A percentile compares a stretch with the other conserved stretches of the same genome.
Conservation (phyloP, 2,888 invertebrate genomes). For the Hermodice carunculata region DNA sequence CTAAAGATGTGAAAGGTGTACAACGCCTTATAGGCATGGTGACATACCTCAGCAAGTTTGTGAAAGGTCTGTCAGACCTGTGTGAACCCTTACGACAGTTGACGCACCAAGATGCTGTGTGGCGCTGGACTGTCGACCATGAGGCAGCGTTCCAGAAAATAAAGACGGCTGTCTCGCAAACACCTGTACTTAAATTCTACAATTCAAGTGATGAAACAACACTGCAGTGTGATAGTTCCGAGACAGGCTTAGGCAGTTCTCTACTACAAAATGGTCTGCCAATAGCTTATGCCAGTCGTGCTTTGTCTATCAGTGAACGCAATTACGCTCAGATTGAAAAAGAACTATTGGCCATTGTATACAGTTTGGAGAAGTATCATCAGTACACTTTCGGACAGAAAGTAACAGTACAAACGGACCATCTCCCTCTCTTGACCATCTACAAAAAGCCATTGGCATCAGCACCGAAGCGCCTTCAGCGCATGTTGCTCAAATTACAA, state of each 20-base stretch:
- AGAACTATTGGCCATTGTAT: constrained; percentile 21
- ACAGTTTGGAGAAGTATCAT: constrained; percentile 20
- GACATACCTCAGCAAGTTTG: constrained; percentile 31
- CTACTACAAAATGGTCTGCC: constrained; percentile 19
- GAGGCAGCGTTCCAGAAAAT: constrained; percentile 27
- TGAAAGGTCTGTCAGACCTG: constrained; percentile 23
- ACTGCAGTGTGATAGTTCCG: constrained; percentile 20
- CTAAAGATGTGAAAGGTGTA: constrained; percentile 17
- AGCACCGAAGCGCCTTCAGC: constrained; percentile 25
- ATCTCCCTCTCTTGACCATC: constrained; percentile 20
- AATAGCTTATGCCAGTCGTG: constrained; percentile 18
- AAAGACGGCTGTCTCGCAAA: background rate
- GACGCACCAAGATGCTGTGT: constrained; percentile 25
- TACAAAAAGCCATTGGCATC: constrained; percentile 10
- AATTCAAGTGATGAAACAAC: constrained; percentile 8
- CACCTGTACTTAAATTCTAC: constrained; percentile 22
- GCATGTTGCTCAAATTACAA: constrained; percentile 17
- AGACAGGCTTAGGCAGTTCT: constrained; percentile 15
- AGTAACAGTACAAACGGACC: constrained; percentile 23
- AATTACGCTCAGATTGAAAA: constrained; percentile 27
- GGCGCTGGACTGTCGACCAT: constrained; percentile 25
- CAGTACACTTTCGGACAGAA: constrained; percentile 19
- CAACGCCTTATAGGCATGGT: constrained; percentile 32
- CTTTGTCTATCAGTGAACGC: constrained; percentile 17
- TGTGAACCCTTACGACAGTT: constrained; percentile 23